A percentile compares a stretch with the other conserved stretches of the same genome.
Conservation (phyloP, 2,797 vertebrate genomes). For the Muscicapa comitata region DNA sequence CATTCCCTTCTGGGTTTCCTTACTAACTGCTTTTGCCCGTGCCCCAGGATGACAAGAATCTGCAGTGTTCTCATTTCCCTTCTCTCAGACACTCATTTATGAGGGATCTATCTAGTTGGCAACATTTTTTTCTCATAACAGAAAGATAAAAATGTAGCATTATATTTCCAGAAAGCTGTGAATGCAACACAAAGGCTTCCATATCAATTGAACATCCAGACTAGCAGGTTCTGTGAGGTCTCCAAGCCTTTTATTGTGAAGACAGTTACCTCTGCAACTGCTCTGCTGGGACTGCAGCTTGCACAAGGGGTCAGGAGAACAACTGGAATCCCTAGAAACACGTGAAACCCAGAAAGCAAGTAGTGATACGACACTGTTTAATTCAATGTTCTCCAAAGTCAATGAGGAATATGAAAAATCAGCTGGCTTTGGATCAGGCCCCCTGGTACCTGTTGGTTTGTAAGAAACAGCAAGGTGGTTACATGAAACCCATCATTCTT, state of each 20-base stretch:
- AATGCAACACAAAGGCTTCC: not conserved
- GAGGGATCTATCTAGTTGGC: not conserved
- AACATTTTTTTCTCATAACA: not conserved
- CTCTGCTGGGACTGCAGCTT: not conserved
- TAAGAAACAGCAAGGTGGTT: slow-evolving; percentile 6
- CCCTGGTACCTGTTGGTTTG: not conserved
- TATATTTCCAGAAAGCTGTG: not conserved
- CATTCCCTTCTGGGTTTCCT: not conserved
- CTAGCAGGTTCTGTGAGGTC: rapidly evolving
- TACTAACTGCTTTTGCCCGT: not conserved
- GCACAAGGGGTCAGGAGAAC: not conserved
- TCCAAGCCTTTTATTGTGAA: not conserved
- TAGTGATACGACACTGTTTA: not conserved
- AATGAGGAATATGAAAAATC: not conserved
- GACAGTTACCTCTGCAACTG: not conserved
- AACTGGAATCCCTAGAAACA: not conserved
- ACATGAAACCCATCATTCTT: not conserved
- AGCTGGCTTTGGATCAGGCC: not conserved
- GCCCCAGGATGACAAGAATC: not conserved
- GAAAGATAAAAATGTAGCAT: not conserved
- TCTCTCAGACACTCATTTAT: not conserved
- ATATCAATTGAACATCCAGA: not conserved
- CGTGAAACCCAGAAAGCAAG: not conserved
- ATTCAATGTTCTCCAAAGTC: not conserved
- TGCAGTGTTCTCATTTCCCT: not conserved